Base-by-base conservation (phyloP, 2,888 invertebrate genomes). In the Trissolcus brochymenae region DNA sequence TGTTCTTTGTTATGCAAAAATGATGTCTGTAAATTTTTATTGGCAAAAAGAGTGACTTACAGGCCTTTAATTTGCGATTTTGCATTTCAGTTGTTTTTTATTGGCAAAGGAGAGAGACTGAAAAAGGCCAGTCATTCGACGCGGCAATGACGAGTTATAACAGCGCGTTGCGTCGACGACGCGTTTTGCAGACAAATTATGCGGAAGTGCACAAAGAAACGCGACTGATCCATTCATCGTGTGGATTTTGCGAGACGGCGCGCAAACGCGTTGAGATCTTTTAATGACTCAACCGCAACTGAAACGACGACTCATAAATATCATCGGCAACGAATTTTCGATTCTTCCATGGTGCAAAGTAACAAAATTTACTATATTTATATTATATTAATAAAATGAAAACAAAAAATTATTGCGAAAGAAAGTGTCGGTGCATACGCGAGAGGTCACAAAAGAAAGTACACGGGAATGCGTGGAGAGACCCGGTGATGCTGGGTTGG, bases 181-280 rank as follows among this genome's bases (percentile, higher is more conserved):
- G 70, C 81, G 76, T 80, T 79, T 67, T 78, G 82, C 80, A 81
- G 84, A 85, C 85, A 84, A 85, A 85, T 85, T 85, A 84, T 84
- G 84, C 81, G 85, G 85, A 85, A 85, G 74, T 79, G 82, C 75
- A 81, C 81, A 83, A 82, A 79, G 79, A 84, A 80, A 79, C 54
- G 66, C 76, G 73, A 75, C 25, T 59, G 64, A 57, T 66, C 67
- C 70, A 74, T 74, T 78, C 78, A 78, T 71, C 70, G 74, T 59
- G 59, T 65, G 51, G 72, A 50, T 67, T 72, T 66, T 64, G 68
- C 56, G 54, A 70, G 73, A 72, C 68, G 66, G 67, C 72, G 50
- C 64, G 72, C 64, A 73, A 72, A 68, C 77, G 67, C 72, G 76
- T 67, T 59, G 50, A 72, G 64, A 78, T 74, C 74, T 59, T 70